Conservation (phyloP, 1,140 invertebrate genomes). For the Drosophila parabipectinata region DNA sequence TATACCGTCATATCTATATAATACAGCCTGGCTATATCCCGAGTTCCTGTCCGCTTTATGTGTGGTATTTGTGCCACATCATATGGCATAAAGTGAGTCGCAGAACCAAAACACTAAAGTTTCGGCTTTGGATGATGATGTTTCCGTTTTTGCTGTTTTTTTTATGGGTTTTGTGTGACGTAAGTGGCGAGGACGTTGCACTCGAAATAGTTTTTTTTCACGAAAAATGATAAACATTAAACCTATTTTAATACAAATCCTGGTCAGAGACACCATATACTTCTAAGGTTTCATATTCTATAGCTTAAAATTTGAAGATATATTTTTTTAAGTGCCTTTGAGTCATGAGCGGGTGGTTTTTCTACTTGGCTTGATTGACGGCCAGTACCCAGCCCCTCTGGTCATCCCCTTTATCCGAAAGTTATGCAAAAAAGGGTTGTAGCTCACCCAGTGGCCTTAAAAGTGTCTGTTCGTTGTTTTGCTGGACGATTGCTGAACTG, state of each 20-base stretch:
- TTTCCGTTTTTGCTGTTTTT: constrained; percentile 27
- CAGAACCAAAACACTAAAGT: constrained; percentile 31
- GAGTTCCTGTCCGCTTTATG: constrained; percentile 17
- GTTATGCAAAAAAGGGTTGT: constrained; percentile 34
- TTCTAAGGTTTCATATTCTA: background rate
- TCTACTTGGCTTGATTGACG: constrained; percentile 33
- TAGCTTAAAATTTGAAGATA: background rate
- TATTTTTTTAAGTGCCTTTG: constrained; percentile 2
- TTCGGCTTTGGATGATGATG: constrained; percentile 36
- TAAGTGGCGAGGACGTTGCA: constrained; percentile 29
- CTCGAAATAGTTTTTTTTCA: background rate
- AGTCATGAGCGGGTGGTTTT: constrained; percentile 13
- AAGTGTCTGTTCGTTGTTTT: constrained; percentile 14
- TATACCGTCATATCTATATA: constrained; percentile 23
- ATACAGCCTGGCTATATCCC: constrained; percentile 16
- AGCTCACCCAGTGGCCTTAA: constrained; percentile 38
- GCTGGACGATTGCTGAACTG: constrained; percentile 13
- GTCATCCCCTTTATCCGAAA: constrained; percentile 1
- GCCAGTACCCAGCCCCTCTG: constrained; percentile 16
- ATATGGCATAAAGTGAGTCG: constrained; percentile 30
- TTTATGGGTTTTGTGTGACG: constrained; percentile 25
- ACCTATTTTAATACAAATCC: background rate
- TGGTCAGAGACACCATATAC: too few relatives aligned
- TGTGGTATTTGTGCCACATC: constrained; percentile 16
- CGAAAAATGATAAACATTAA: background rate